Conservation (phyloP, 1,140 invertebrate species). For the Ptiloglossa arizonensis region DNA sequence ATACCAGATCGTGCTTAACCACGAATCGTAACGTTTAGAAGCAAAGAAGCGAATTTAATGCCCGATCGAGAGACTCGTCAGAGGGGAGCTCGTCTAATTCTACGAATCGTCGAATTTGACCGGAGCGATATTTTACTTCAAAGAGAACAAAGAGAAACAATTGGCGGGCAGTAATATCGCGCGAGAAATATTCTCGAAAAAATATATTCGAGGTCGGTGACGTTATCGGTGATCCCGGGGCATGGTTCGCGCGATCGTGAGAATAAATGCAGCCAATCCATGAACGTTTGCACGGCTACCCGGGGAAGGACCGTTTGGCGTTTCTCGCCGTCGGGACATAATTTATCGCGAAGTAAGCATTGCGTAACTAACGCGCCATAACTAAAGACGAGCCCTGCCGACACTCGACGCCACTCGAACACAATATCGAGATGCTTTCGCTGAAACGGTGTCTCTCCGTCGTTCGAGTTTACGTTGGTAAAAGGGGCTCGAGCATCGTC, state of each 20-base stretch:
- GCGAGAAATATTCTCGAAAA: too few species aligned
- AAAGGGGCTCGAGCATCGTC: slow-evolving; percentile 71
- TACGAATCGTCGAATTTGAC: too few species aligned
- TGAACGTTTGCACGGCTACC: not conserved
- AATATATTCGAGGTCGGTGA: too few species aligned
- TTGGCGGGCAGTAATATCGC: too few species aligned
- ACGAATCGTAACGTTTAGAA: too few species aligned
- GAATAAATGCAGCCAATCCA: slow-evolving; percentile 11
- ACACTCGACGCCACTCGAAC: slow-evolving; percentile 65
- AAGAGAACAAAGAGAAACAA: too few species aligned
- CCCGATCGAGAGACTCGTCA: too few species aligned
- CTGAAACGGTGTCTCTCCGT: slow-evolving; percentile 61
- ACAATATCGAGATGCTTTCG: slow-evolving; percentile 62
- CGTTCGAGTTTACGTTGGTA: slow-evolving; percentile 69
- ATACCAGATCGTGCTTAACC: too few species aligned
- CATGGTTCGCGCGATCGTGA: slow-evolving; percentile 13
- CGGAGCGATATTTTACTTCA: too few species aligned
- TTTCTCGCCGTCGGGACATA: slow-evolving; percentile 45
- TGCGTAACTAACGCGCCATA: slow-evolving; percentile 66
- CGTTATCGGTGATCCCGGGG: too few species aligned
- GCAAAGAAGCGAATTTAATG: too few species aligned
- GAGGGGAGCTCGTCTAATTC: too few species aligned
- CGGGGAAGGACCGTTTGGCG: not conserved
- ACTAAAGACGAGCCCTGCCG: slow-evolving; percentile 62
- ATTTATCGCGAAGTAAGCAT: slow-evolving; percentile 68